Evolutionary conservation across 2,113 vertebrate species (phyloP).

Genomic region (Leptobrachium leishanense): DNA sequence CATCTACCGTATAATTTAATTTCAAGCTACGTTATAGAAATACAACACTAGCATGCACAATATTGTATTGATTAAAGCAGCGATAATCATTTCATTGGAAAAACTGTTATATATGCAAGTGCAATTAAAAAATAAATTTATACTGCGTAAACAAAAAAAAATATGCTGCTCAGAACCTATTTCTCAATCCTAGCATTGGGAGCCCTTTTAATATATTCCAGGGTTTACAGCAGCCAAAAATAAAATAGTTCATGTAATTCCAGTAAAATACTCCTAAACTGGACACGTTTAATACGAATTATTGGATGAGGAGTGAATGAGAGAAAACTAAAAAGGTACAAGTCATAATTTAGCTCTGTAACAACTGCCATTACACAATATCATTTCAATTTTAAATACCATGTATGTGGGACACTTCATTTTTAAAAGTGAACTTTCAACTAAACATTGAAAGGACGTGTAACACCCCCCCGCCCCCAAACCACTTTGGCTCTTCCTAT

Average conservation of each 20-base stretch:
- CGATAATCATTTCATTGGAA: constrained; percentile 92
- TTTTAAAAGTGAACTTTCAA: too few species aligned
- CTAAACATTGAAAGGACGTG: too few species aligned
- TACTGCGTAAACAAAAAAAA: constrained; percentile 68
- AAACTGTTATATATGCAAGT: constrained; percentile 94
- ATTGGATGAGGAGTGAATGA: constrained; percentile 51
- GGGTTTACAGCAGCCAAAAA: constrained; percentile 72
- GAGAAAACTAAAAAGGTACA: constrained; percentile 35
- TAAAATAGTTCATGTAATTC: constrained; percentile 77
- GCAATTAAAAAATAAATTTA: constrained; percentile 72
- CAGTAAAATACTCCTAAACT: constrained; percentile 74
- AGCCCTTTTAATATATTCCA: constrained; percentile 70
- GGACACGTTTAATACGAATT: constrained; percentile 58
- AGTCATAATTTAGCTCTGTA: neutral
- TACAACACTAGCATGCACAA: constrained; percentile 99
- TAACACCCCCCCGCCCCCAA: too few species aligned
- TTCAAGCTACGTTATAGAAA: constrained; percentile 98
- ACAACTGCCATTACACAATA: neutral
- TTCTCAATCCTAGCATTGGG: constrained; percentile 65
- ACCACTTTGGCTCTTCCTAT: too few species aligned
- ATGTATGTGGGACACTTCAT: too few species aligned
- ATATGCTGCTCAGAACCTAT: constrained; percentile 85
- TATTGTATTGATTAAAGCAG: constrained; percentile 96
- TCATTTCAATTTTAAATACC: neutral
- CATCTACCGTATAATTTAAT: constrained; percentile 97